A percentile compares a stretch with the other conserved stretches of the same genome.
These are phyloP conservation scores for Temnothorax curvispinosus DNA, from an alignment of 1,140 invertebrate genomes.

Conservation along the genomic window DNA sequence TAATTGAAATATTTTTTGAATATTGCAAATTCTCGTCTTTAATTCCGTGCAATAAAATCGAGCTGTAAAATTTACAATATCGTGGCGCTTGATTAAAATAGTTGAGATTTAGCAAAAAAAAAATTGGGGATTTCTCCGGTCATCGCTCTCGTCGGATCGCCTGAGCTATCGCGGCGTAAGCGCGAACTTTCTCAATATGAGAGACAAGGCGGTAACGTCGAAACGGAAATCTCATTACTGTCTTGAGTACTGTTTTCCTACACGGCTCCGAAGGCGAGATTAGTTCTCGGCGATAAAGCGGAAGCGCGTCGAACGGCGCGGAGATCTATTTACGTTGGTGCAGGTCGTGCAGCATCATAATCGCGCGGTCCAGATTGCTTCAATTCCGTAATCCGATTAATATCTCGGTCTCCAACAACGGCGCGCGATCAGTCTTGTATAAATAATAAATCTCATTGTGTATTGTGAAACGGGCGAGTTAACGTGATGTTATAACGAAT, in stretches of 20 bases:
- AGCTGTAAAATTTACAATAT: background rate
- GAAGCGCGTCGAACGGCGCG: slow-evolving; percentile 25
- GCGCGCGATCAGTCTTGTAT: background rate
- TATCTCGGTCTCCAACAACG: background rate
- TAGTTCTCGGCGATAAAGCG: slow-evolving; percentile 48
- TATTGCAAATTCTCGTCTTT: background rate
- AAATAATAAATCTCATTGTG: slow-evolving; percentile 47
- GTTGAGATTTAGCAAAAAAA: background rate
- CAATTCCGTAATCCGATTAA: slow-evolving; percentile 42
- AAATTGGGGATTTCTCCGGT: background rate
- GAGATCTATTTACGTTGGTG: slow-evolving; percentile 36
- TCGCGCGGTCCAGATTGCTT: slow-evolving; percentile 23
- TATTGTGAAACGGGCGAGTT: background rate
- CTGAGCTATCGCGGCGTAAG: background rate
- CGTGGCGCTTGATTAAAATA: background rate
- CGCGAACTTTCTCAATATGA: slow-evolving; percentile 33
- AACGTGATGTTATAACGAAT: slow-evolving; percentile 16
- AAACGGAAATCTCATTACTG: slow-evolving; percentile 44
- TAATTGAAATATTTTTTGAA: slow-evolving; percentile 10
- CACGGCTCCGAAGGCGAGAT: slow-evolving; percentile 11
- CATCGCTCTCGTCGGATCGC: background rate
- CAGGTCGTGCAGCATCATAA: slow-evolving; percentile 37
- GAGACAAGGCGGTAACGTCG: background rate
- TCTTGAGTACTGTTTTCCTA: slow-evolving; percentile 26
- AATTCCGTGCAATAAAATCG: background rate